These are phyloP conservation scores for Crioceris asparagi DNA, from an alignment of 2,888 invertebrate genomes.

Conservation along the genomic window DNA sequence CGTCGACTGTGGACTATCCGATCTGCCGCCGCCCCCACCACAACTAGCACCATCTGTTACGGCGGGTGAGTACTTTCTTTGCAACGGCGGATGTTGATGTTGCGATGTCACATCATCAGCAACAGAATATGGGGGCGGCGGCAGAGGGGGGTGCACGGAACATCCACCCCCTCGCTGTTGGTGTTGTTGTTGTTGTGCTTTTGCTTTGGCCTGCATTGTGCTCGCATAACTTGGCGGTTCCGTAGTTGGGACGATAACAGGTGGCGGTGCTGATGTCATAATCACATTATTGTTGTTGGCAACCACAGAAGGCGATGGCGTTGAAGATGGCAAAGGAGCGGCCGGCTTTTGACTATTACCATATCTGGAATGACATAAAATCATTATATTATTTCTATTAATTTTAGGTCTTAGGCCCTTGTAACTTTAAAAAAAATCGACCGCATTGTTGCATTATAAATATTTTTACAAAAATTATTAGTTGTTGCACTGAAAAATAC, in stretches of 20 bases:
- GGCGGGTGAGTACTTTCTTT: slow-evolving; percentile 59
- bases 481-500: too few relatives aligned
- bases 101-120: slow-evolving; percentile 1
- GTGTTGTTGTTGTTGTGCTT: slow-evolving; percentile 33
- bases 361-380: too few relatives aligned
- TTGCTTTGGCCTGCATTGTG: slow-evolving; percentile 68
- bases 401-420: too few relatives aligned
- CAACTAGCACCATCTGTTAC: too few relatives aligned
- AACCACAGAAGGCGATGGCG: too few relatives aligned
- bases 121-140: slow-evolving; percentile 55
- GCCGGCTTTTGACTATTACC: slow-evolving; percentile 35
- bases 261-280: slow-evolving; percentile 31
- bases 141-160: slow-evolving; percentile 55
- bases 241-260: slow-evolving; percentile 54
- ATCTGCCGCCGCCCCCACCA: slow-evolving; percentile 44
- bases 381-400: too few relatives aligned
- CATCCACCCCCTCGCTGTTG: slow-evolving; percentile 45
- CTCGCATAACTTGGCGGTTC: slow-evolving; percentile 89
- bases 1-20: slow-evolving; percentile 43
- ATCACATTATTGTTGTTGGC: too few relatives aligned
- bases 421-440: too few relatives aligned
- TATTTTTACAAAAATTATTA: too few relatives aligned
- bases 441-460: too few relatives aligned
- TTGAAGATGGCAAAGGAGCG: slow-evolving; percentile 31
- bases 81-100: slow-evolving; percentile 50